phyloP scores from a whole-genome alignment of 2,797 vertebrate species.

The Pseudochromis fuscus region DNA sequence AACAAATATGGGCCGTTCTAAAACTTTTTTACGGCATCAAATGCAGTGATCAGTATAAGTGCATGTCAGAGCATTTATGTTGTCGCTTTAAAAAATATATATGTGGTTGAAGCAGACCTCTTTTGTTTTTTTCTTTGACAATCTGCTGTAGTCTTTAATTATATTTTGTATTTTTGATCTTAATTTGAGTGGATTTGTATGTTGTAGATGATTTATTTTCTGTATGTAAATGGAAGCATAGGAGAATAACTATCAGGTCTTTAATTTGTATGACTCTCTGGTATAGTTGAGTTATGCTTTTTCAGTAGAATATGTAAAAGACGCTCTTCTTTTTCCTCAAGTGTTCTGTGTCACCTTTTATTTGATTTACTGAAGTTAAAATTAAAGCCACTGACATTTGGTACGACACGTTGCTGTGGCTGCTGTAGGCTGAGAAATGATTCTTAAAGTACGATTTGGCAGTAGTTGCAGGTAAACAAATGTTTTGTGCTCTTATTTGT shows the following conservation, averaged over 20 bases:
- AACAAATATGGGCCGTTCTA: background rate
- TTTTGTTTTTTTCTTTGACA: slow-evolving; percentile 5
- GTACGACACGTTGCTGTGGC: slow-evolving; percentile 23
- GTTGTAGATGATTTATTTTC: slow-evolving; percentile 21
- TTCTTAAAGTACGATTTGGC: slow-evolving; percentile 38
- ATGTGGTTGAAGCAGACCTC: slow-evolving; percentile 37
- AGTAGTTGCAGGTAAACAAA: slow-evolving; percentile 15
- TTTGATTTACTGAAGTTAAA: slow-evolving; percentile 40
- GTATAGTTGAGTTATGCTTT: slow-evolving; percentile 17
- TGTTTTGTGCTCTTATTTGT: slow-evolving; percentile 16
- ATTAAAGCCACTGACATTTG: slow-evolving; percentile 12
- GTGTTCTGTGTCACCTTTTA: slow-evolving; percentile 27
- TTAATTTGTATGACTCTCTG: slow-evolving; percentile 27
- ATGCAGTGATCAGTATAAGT: slow-evolving; percentile 18
- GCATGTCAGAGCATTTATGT: slow-evolving; percentile 14
- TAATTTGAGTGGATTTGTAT: slow-evolving; percentile 15
- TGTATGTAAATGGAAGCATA: slow-evolving; percentile 15
- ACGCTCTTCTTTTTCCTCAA: slow-evolving; percentile 1
- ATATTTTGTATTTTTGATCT: background rate
- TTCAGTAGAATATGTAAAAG: background rate
- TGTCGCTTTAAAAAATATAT: slow-evolving; percentile 30
- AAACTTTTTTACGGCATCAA: slow-evolving; percentile 32
- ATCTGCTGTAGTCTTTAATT: slow-evolving; percentile 22
- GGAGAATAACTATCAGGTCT: slow-evolving; percentile 9
- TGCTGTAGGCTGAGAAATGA: slow-evolving; percentile 22